Conservation (phyloP, 1,140 invertebrate genomes). For the Akabosia matsudoensis region DNA sequence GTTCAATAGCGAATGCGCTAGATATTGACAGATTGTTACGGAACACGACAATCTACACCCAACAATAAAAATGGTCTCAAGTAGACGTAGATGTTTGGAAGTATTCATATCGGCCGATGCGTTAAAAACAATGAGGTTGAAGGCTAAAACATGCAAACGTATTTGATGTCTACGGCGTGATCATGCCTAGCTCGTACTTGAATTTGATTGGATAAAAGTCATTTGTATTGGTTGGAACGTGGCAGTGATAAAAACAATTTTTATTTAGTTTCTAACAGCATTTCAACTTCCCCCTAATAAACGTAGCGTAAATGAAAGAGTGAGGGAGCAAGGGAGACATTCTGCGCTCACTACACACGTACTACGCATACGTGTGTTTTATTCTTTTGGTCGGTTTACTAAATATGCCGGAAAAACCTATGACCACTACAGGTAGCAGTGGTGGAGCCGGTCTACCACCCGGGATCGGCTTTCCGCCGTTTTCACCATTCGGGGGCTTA, state of each 20-base stretch:
- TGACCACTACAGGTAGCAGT: slow-evolving; percentile 39
- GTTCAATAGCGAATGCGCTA: no score
- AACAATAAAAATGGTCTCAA: no score
- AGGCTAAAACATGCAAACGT: no score
- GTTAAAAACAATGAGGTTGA: no score
- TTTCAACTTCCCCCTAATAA: background rate
- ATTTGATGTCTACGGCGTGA: no score
- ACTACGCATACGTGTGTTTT: slow-evolving; percentile 20
- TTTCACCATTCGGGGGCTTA: slow-evolving; percentile 41
- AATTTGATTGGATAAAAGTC: background rate
- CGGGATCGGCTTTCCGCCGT: slow-evolving; percentile 42
- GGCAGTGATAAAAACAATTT: background rate
- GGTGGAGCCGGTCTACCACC: slow-evolving; percentile 39
- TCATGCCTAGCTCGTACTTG: no score
- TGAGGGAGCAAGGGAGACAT: background rate
- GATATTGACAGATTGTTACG: no score
- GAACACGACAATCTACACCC: no score
- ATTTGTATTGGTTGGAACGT: background rate
- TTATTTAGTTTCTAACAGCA: background rate
- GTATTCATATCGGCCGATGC: no score
- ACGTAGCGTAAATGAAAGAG: background rate
- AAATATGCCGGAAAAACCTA: slow-evolving; percentile 46
- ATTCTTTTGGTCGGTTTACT: slow-evolving; percentile 22
- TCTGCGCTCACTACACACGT: background rate
- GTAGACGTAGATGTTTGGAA: no score